Base-by-base conservation (phyloP, 2,113 vertebrate genomes). In the Pitta sordida region DNA sequence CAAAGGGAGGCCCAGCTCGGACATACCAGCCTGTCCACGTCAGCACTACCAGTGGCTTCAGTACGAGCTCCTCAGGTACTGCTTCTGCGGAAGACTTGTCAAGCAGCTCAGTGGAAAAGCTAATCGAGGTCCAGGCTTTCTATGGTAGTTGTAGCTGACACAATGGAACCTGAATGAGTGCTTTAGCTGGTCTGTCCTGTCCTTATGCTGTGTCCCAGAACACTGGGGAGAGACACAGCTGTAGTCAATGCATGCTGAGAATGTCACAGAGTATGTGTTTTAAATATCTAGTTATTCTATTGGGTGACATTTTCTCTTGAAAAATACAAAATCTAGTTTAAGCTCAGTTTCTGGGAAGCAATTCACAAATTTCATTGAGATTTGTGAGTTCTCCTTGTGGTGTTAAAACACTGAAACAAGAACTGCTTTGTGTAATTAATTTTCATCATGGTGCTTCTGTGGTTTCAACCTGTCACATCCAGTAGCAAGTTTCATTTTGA, bases 401-500 rank as follows among this genome's bases (percentile, higher is more conserved):
- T 83, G 46, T 83, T 95, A 96, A 94, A 89, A 93, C 82, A 71
- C 58, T 71, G 88, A 93, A 95, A 93, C 71, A 95, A 93, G 83
- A 90, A 59, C 62, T 80, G 53, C 83, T 96, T 97, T 94, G 86
- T 96, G 34, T 91, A 96, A 95, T 96, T 97, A 86, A 90, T 93
- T 83, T 92, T 92, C 86, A 96, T 96, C 84, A 90, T 64, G 75
- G 87, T 88, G 85, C 58, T 95, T 96, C 85, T 94, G 90, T 93
- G 96, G 93, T 95, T 97, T 94, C 83, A 94, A 86, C 78, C 75
- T 96, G 93, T 96, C 95, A 83, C 79, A 95, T 96, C 94, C 85
- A 97, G 91, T 90, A 95, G 83, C 80, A 91, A 78, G 95, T 97
- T 96, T 93, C 83, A 88, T 96, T 95, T 86, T 96, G 92, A 97